Conservation (phyloP, 2,113 vertebrate genomes). For the Tringa solitaria region DNA sequence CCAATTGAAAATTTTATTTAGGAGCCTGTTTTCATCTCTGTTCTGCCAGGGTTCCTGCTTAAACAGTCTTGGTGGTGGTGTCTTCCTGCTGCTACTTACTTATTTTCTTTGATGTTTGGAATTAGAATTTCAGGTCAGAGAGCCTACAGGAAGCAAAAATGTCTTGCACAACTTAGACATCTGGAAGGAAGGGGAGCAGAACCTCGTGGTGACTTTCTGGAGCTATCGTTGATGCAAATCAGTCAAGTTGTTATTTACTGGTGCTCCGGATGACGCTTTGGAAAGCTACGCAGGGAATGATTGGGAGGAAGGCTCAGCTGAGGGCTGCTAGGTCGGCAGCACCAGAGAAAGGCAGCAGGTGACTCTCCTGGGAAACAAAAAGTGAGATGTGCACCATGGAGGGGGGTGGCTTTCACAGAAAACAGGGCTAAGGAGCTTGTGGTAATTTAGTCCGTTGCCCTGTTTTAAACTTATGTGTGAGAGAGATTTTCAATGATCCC, state of each 20-base stretch:
- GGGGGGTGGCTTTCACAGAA: neutral
- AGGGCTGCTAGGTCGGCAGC: neutral
- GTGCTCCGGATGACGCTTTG: neutral
- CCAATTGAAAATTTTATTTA: neutral
- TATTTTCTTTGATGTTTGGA: neutral
- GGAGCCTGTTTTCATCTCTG: neutral
- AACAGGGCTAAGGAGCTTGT: neutral
- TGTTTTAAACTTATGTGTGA: no score
- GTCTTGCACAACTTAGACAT: neutral
- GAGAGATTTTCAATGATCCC: fast-evolving
- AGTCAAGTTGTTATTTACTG: neutral
- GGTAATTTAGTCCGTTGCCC: no score
- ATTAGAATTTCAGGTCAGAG: neutral
- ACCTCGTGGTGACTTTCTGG: neutral
- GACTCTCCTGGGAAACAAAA: neutral
- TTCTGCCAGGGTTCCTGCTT: neutral
- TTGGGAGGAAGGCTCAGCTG: neutral
- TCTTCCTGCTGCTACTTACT: neutral
- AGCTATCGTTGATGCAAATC: neutral
- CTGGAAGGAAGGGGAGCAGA: neutral
- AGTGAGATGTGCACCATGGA: fast-evolving
- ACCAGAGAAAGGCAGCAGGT: neutral
- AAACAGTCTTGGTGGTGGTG: neutral
- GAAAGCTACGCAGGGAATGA: neutral
- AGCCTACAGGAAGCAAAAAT: neutral